These are phyloP conservation scores for Pyrgus malvae DNA, from an alignment of 2,888 invertebrate species.

Conservation along the genomic window DNA sequence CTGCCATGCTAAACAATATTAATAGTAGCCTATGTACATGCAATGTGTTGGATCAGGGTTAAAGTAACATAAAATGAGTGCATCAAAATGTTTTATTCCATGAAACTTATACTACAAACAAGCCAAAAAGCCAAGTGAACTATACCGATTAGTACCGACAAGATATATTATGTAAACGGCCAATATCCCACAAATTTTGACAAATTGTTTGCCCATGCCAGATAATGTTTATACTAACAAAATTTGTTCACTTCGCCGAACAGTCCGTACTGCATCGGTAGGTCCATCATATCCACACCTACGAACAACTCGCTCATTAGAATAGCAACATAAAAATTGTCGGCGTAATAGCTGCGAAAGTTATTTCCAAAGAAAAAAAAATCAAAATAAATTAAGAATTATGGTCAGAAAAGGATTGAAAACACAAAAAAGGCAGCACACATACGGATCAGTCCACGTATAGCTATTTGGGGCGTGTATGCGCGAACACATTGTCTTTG, in stretches of 20 bases:
- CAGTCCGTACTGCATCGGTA: slow-evolving; percentile 71
- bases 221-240: slow-evolving; percentile 63
- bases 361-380: neutral
- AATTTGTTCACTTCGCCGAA: slow-evolving; percentile 65
- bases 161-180: neutral
- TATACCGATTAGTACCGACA: slow-evolving; percentile 63
- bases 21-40: too few relatives aligned
- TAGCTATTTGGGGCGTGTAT: too few relatives aligned
- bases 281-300: slow-evolving; percentile 69
- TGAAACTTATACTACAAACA: neutral
- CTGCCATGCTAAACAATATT: too few relatives aligned
- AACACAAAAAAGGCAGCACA: too few relatives aligned
- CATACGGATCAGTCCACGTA: too few relatives aligned
- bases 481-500: too few relatives aligned
- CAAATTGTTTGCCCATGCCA: slow-evolving; percentile 31
- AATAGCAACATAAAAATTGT: slow-evolving; percentile 6
- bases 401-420: too few relatives aligned
- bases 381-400: neutral
- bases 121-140: slow-evolving; percentile 1
- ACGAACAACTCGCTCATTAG: slow-evolving; percentile 47
- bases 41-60: too few relatives aligned
- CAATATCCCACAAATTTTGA: slow-evolving; percentile 26
- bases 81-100: neutral
- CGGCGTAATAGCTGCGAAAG: neutral
- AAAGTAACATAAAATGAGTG: too few relatives aligned